A percentile compares a stretch with the other conserved stretches of the same genome.
Conservation (phyloP, 1,140 invertebrate genomes). For the Micrasema minimum region DNA sequence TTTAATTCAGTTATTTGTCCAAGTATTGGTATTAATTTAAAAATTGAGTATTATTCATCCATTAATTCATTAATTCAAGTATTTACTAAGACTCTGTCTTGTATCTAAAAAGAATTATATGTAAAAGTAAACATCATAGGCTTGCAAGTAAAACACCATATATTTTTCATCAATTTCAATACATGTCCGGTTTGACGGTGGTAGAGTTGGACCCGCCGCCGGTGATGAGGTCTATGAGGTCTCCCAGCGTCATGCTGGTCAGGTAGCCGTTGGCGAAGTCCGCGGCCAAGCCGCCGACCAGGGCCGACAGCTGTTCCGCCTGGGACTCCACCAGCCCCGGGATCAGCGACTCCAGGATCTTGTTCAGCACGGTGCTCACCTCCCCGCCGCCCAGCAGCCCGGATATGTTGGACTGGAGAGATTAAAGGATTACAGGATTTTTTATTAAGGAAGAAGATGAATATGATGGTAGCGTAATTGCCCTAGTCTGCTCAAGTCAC, state of each 20-base stretch:
- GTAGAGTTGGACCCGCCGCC: conserved; percentile 12
- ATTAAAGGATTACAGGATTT: too few species aligned
- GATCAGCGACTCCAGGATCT: conserved; percentile 32
- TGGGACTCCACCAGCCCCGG: conserved; percentile 35
- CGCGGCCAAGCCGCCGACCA: conserved; percentile 9
- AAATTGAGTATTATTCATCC: too few species aligned
- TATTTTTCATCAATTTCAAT: too few species aligned
- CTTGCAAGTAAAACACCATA: too few species aligned
- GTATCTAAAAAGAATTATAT: too few species aligned
- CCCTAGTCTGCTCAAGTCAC: too few species aligned
- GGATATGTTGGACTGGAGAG: conserved; percentile 41
- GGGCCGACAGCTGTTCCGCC: conserved; percentile 3
- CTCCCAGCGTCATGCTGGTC: conserved; percentile 8
- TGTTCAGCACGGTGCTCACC: conserved; percentile 29
- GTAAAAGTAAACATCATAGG: too few species aligned
- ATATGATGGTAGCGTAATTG: too few species aligned
- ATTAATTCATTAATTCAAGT: too few species aligned
- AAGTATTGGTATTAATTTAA: too few species aligned
- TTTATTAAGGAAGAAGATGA: not conserved
- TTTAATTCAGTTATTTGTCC: too few species aligned
- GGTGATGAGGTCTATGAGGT: conserved; percentile 41
- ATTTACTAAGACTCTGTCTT: too few species aligned
- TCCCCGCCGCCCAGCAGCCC: conserved; percentile 45
- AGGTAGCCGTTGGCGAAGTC: conserved; percentile 30
- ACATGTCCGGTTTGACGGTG: not conserved